Conservation (phyloP, 1,140 invertebrate genomes). For the Drosophila sulfurigaster region DNA sequence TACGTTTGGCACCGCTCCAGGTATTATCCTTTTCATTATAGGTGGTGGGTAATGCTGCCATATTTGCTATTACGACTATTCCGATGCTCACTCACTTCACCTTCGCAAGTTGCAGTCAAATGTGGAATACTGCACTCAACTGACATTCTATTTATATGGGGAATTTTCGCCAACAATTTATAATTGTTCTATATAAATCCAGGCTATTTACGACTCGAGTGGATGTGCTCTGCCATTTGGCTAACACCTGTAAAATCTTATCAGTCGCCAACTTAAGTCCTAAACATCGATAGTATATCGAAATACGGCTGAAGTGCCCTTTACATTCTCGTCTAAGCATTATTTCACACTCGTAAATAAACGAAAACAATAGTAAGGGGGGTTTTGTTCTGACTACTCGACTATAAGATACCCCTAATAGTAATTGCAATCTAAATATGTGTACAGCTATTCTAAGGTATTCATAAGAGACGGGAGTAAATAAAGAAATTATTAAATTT, state of each 20-base stretch:
- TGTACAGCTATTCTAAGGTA: too few species aligned
- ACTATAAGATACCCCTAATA: too few species aligned
- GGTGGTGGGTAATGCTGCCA: conserved; percentile 59
- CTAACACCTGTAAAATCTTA: conserved; percentile 62
- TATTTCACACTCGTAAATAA: background rate
- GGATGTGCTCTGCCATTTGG: conserved; percentile 52
- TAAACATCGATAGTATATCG: conserved; percentile 17
- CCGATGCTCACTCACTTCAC: background rate
- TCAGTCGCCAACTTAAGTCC: conserved; percentile 35
- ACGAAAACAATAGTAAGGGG: too few species aligned
- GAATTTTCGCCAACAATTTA: background rate
- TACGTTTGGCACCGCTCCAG: conserved; percentile 68
- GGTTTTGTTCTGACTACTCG: too few species aligned
- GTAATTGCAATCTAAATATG: too few species aligned
- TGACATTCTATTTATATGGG: conserved; percentile 57
- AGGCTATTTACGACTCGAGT: conserved; percentile 46
- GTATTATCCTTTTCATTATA: conserved; percentile 71
- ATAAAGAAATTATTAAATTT: too few species aligned
- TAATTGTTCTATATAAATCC: conserved; percentile 42
- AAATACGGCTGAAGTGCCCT: conserved; percentile 6
- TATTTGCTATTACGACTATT: conserved; percentile 60
- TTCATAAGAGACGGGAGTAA: too few species aligned
- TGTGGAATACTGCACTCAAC: conserved; percentile 8
- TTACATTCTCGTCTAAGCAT: background rate
- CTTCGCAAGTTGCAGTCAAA: conserved; percentile 14